A percentile compares a stretch with the other conserved stretches of the same genome.
phyloP scores from a whole-genome alignment of 2,888 invertebrate genomes.

The Calliphora vomitoria region DNA sequence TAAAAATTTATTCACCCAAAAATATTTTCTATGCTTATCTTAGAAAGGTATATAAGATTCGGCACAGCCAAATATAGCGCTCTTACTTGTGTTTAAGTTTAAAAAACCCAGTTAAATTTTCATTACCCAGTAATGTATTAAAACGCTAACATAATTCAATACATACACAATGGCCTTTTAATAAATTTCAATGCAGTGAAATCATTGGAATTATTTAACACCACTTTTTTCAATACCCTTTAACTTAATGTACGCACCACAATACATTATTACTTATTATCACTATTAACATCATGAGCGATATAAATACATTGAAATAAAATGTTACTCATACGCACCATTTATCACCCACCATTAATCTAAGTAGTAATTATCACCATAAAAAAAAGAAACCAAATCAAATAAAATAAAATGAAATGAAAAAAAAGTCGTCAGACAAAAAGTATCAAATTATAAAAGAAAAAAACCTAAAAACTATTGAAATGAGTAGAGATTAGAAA shows the following conservation, averaged over 20 bases:
- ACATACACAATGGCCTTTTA: too few species aligned
- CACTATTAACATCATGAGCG: constrained; percentile 14
- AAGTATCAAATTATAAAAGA: background rate
- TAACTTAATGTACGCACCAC: constrained; percentile 22
- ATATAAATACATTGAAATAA: constrained; percentile 14
- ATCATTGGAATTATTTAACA: background rate
- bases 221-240: background rate
- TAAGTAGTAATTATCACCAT: constrained; percentile 44
- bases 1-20: too few species aligned
- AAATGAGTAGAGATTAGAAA: constrained; percentile 17
- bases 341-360: constrained; percentile 55
- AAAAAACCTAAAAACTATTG: background rate
- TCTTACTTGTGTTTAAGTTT: too few species aligned
- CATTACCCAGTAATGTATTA: too few species aligned
- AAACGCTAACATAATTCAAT: too few species aligned
- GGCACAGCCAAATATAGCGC: too few species aligned
- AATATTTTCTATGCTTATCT: too few species aligned
- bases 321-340: constrained; percentile 65
- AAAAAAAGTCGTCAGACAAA: background rate
- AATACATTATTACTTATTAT: constrained; percentile 32
- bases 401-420: background rate
- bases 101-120: too few species aligned
- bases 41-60: too few species aligned
- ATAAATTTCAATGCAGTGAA: too few species aligned
- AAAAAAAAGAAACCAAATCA: constrained; percentile 4